Base-by-base conservation (phyloP, 2,113 vertebrate species). In the Petromus typicus region DNA sequence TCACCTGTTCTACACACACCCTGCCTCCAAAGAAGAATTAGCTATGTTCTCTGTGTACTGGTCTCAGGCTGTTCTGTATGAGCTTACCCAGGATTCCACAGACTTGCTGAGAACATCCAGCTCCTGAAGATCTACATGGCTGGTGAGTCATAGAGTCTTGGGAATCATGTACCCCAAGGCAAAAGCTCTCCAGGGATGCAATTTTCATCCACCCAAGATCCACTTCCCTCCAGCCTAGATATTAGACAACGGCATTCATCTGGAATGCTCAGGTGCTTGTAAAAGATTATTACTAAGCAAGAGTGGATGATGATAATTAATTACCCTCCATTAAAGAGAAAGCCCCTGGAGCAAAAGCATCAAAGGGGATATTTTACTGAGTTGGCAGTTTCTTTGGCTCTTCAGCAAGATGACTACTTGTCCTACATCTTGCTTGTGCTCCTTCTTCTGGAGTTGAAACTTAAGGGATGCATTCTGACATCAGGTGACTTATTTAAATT, bases 251-350 rank as follows among this genome's bases (percentile, higher is more conserved):
- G 1, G 93, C 91, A 96, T 78, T 84, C 94, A 95, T 95, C 69
- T 95, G 89, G 97, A 97, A 97, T 95, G 91, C 91, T 86, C 86
- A 89, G 94, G 40, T 87, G 91, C 93, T 97, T 97, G 69, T 97
- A 97, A 98, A 98, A 96, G 94, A 95, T 97, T 98, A 98, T 98
- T 97, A 98, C 96, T 97, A 96, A 98, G 96, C 92, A 96, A 96
- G 94, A 97, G 96, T 95, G 66, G 96, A 97, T 97, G 97, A 97
- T 97, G 96, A 79, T 97, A 97, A 98, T 97, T 97, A 98, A 97
- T 98, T 98, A 97, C 63, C 95, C 89, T 71, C 97, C 91, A 97
- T 96, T 97, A 97, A 95, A 92, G 89, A 94, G 86, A 96, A 96
- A 97, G 86, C 87, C 97, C 94, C 97, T 96, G 45, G 71, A 91